Percentiles rank a stretch among this genome's conserved stretches.
Conservation (phyloP, 2,888 invertebrate species). For the Isotomurus palustris region DNA sequence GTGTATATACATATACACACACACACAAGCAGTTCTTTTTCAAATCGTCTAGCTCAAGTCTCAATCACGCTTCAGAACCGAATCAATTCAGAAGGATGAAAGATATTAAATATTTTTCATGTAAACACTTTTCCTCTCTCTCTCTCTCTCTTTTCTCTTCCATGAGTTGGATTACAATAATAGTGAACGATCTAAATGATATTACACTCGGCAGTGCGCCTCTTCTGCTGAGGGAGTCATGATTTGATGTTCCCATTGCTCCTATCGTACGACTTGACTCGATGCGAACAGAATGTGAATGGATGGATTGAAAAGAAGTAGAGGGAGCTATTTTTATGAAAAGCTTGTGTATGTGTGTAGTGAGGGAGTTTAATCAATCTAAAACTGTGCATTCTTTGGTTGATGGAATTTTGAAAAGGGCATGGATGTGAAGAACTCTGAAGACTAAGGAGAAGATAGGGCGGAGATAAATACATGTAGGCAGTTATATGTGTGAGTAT, state of each 20-base stretch:
- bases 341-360: neutral
- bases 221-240: no score
- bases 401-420: slow-evolving; percentile 8
- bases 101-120: slow-evolving; percentile 4
- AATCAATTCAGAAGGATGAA: neutral
- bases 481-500: no score
- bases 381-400: slow-evolving; percentile 3
- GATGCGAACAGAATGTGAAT: neutral
- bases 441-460: neutral
- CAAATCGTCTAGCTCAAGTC: neutral
- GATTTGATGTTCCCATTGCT: no score
- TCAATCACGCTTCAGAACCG: neutral
- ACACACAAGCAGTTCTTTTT: no score
- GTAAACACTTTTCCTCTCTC: no score
- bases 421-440: no score
- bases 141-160: neutral
- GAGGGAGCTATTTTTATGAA: neutral
- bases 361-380: slow-evolving; percentile 4
- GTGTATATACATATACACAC: no score
- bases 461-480: no score
- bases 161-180: no score
- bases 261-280: no score
- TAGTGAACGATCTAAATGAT: no score
- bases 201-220: no score
- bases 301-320: neutral